These are phyloP conservation scores for Amiota mariae DNA, from an alignment of 2,888 invertebrate genomes.

Conservation along the genomic window DNA sequence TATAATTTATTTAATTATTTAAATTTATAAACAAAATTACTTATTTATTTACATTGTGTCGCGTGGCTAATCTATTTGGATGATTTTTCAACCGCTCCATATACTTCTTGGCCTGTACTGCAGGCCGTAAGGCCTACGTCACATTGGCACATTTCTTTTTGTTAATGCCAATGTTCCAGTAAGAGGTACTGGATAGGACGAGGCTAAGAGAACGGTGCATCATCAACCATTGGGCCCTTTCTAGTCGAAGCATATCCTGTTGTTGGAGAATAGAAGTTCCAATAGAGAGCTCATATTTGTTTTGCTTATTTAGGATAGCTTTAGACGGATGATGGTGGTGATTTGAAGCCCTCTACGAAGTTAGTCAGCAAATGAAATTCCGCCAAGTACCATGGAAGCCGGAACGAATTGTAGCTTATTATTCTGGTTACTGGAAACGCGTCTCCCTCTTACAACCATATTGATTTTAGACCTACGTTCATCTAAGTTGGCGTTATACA, in stretches of 20 bases:
- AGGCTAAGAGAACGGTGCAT: too few species aligned
- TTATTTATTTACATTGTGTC: too few species aligned
- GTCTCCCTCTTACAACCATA: neutral
- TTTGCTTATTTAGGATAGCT: neutral
- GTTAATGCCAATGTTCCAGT: too few species aligned
- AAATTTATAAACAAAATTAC: too few species aligned
- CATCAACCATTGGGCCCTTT: neutral
- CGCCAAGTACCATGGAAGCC: neutral
- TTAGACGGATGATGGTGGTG: neutral
- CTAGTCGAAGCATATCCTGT: neutral
- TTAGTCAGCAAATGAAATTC: neutral
- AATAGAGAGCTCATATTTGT: neutral
- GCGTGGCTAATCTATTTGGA: too few species aligned
- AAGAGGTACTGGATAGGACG: too few species aligned
- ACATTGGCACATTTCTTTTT: too few species aligned
- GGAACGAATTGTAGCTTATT: neutral
- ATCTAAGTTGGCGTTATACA: neutral
- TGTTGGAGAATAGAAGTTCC: neutral
- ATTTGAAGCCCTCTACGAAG: neutral
- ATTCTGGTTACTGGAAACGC: neutral
- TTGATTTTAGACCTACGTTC: neutral
- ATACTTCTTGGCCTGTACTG: too few species aligned
- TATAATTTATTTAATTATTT: too few species aligned
- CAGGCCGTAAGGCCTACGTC: too few species aligned
- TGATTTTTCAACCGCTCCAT: too few species aligned